phyloP scores from a whole-genome alignment of 2,113 vertebrate genomes.

The Hemibagrus wyckioides region DNA sequence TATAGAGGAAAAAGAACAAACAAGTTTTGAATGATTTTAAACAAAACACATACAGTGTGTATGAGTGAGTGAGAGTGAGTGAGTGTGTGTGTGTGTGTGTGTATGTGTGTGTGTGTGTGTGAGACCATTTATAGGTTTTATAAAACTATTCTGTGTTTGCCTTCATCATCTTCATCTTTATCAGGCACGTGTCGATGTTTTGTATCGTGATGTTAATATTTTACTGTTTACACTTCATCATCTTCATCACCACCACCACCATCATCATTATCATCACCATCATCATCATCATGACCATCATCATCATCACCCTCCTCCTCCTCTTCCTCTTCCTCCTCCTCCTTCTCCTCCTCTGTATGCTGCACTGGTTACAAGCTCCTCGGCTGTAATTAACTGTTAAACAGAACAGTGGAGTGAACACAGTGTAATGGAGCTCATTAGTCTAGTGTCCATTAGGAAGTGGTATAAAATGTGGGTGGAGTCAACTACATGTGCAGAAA shows the following conservation, averaged over 20 bases:
- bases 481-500: background rate
- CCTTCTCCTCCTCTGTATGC: too few species aligned
- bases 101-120: background rate
- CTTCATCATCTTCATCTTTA: background rate
- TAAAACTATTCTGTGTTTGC: background rate
- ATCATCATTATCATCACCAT: background rate
- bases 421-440: background rate
- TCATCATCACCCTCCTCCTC: too few species aligned
- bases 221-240: background rate
- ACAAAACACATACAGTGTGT: background rate
- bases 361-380: background rate
- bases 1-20: constrained; percentile 39
- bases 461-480: background rate
- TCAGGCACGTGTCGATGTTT: background rate
- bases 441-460: background rate
- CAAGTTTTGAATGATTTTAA: constrained; percentile 40
- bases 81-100: background rate
- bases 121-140: background rate
- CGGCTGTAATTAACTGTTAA: background rate
- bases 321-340: too few species aligned
- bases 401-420: background rate
- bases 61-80: background rate
- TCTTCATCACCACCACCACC: background rate
- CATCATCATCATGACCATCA: background rate
- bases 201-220: background rate